These are phyloP conservation scores for Thunnus thynnus DNA, from an alignment of 2,113 vertebrate species.

Conservation along the genomic window DNA sequence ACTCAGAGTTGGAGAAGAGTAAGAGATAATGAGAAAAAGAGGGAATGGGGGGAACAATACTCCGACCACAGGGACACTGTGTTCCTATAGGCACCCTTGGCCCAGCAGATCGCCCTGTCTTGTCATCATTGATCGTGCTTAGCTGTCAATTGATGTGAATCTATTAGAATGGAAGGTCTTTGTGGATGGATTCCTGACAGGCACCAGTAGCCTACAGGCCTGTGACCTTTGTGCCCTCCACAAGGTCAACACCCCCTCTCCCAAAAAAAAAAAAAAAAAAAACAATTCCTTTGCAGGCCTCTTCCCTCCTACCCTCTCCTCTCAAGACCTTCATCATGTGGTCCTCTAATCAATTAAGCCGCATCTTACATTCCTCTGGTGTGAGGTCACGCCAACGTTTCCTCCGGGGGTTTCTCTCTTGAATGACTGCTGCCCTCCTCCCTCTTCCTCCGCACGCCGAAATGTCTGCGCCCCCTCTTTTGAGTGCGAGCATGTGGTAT, in stretches of 20 bases:
- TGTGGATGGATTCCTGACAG: conserved; percentile 69
- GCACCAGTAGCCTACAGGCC: conserved; percentile 73
- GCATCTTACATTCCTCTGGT: conserved; percentile 87
- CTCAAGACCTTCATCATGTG: conserved; percentile 81
- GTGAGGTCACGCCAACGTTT: conserved; percentile 88
- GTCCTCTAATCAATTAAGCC: conserved; percentile 87
- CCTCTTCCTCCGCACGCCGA: conserved; percentile 17
- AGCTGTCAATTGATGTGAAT: conserved; percentile 71
- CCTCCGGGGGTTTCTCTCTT: conserved; percentile 60
- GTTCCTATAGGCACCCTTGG: conserved; percentile 38
- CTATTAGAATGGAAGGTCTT: conserved; percentile 68
- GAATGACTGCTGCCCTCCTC: conserved; percentile 36
- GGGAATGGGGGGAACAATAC: neutral
- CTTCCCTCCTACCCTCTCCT: conserved; percentile 27
- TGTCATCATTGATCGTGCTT: conserved; percentile 77
- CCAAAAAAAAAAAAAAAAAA: conserved; percentile 20
- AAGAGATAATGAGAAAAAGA: conserved; percentile 10
- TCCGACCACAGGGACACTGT: conserved; percentile 40
- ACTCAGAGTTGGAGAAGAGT: conserved; percentile 3
- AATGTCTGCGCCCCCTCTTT: conserved; percentile 6
- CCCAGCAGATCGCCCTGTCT: conserved; percentile 40
- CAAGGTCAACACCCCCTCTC: conserved; percentile 77
- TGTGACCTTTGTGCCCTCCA: conserved; percentile 74
- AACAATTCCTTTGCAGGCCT: conserved; percentile 13
- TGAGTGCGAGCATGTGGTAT: conserved; percentile 27